Percentiles rank a stretch among this genome's conserved stretches.
Evolutionary conservation across 2,113 vertebrate genomes (phyloP).

Genomic region (Lepus timidus): DNA sequence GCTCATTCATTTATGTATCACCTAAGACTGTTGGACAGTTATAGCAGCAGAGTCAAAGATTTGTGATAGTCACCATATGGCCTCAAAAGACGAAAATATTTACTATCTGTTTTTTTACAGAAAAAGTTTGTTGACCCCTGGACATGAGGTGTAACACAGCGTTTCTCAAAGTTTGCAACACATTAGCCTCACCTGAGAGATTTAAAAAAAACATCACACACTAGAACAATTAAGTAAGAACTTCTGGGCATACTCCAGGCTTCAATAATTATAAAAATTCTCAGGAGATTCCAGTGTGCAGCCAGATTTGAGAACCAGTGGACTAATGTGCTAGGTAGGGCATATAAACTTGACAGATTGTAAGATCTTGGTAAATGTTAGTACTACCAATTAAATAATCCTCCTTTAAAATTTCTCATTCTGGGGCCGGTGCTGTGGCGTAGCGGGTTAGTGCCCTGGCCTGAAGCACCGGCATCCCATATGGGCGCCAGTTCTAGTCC

Average conservation of each 20-base stretch:
- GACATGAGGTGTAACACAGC: not conserved
- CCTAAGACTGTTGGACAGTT: not conserved
- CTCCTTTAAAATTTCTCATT: not conserved
- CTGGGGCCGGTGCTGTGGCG: too few relatives aligned
- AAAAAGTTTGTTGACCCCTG: not conserved
- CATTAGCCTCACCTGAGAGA: not conserved
- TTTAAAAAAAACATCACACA: not conserved
- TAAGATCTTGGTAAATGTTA: not conserved
- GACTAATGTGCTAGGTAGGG: not conserved
- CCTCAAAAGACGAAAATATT: not conserved
- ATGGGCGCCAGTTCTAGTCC: too few relatives aligned
- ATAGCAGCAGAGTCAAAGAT: not conserved
- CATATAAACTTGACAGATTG: not conserved
- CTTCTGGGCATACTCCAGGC: not conserved
- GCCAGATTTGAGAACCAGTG: not conserved
- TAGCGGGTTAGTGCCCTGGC: too few relatives aligned
- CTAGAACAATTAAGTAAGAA: not conserved
- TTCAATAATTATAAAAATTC: not conserved
- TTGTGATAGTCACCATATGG: not conserved
- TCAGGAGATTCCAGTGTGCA: not conserved
- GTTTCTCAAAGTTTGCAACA: not conserved
- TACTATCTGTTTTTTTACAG: not conserved
- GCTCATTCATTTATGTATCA: not conserved
- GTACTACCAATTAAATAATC: not conserved
- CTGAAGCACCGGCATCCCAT: too few relatives aligned